A percentile compares a stretch with the other conserved stretches of the same genome.
Evolutionary conservation across 2,113 vertebrate species (phyloP).

Genomic region (Seriola rivoliana): DNA sequence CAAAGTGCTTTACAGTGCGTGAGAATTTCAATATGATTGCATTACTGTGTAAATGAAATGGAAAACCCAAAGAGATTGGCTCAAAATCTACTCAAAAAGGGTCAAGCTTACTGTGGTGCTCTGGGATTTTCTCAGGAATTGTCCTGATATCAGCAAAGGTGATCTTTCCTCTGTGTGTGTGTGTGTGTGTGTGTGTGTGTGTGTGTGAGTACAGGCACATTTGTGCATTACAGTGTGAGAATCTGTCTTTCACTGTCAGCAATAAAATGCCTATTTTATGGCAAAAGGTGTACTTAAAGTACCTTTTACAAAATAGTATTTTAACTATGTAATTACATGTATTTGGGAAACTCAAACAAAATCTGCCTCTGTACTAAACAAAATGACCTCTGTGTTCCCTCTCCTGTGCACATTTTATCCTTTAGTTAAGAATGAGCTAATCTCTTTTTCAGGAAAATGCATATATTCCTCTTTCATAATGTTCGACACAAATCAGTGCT

Average conservation of each 20-base stretch:
- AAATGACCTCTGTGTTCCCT: not conserved
- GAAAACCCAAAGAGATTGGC: not conserved
- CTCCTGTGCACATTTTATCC: not conserved
- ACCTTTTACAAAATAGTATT: not conserved
- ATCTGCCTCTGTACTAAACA: not conserved
- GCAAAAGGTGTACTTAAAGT: not conserved
- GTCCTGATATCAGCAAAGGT: not conserved
- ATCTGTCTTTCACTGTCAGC: too few species aligned
- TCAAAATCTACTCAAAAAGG: not conserved
- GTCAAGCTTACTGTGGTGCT: not conserved
- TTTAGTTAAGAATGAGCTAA: constrained; percentile 11
- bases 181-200: too few species aligned
- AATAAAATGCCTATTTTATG: not conserved
- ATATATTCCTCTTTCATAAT: constrained; percentile 38
- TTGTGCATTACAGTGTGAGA: not conserved
- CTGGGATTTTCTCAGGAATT: not conserved
- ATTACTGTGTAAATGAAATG: not conserved
- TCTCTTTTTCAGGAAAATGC: constrained; percentile 20
- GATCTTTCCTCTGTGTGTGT: not conserved
- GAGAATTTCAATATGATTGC: not conserved
- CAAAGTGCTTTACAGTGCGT: not conserved
- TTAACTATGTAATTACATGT: not conserved
- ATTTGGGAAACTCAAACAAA: constrained; percentile 1
- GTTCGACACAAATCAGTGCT: constrained; percentile 15
- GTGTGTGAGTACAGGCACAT: not conserved